Percentiles rank a stretch among this genome's conserved stretches.
These are phyloP conservation scores for Coelinius sp. DNA, from an alignment of 2,888 invertebrate genomes.

Conservation along the genomic window DNA sequence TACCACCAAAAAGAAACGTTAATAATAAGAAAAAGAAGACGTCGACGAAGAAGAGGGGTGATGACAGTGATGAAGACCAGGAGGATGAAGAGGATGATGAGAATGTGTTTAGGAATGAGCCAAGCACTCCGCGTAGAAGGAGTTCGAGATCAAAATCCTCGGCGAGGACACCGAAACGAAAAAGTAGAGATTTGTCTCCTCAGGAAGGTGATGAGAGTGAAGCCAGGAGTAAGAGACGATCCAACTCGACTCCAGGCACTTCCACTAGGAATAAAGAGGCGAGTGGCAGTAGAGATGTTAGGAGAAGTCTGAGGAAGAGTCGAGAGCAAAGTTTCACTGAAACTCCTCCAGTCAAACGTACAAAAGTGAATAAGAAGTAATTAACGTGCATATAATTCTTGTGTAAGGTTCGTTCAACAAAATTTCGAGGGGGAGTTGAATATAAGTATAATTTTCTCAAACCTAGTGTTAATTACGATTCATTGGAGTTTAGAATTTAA, in stretches of 20 bases:
- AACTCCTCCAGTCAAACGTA: not conserved
- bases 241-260: not conserved
- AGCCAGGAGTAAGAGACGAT: not conserved
- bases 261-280: not conserved
- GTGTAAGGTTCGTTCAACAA: not conserved
- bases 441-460: not conserved
- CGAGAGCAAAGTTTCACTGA: not conserved
- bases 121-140: constrained; percentile 2
- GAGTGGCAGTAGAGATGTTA: not conserved
- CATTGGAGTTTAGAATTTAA: not conserved
- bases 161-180: not conserved
- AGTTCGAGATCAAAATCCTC: not conserved
- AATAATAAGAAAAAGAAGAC: constrained; percentile 21
- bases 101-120: not conserved
- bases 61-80: constrained; percentile 52
- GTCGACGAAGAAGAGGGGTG: constrained; percentile 35
- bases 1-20: constrained; percentile 42
- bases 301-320: not conserved
- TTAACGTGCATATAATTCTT: not conserved
- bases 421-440: not conserved
- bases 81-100: constrained; percentile 40
- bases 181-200: not conserved
- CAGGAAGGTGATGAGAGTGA: not conserved
- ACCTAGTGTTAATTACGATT: not conserved
- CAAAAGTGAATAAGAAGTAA: not conserved